These are phyloP conservation scores for Heliconius sara DNA, from an alignment of 2,888 invertebrate genomes.

Conservation along the genomic window DNA sequence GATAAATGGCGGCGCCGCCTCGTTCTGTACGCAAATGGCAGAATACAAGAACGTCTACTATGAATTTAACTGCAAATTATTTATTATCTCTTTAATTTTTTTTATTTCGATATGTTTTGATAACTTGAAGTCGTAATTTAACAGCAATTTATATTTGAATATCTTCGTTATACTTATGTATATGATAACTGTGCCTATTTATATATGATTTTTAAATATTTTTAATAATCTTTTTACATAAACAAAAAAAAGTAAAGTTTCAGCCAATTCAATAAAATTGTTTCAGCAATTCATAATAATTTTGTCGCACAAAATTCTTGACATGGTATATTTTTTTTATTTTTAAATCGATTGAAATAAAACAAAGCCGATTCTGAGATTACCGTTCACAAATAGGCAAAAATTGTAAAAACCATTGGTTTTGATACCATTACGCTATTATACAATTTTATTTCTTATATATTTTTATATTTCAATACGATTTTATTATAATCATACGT, in stretches of 20 bases:
- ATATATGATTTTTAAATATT: neutral
- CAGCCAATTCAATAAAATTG: too few relatives aligned
- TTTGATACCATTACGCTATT: too few relatives aligned
- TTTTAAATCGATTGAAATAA: too few relatives aligned
- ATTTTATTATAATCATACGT: neutral
- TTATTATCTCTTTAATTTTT: slow-evolving; percentile 4
- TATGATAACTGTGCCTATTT: neutral
- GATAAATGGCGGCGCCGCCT: slow-evolving; percentile 34
- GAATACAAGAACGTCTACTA: slow-evolving; percentile 10
- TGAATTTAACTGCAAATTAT: slow-evolving; percentile 18
- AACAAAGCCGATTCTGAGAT: too few relatives aligned
- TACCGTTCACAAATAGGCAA: too few relatives aligned
- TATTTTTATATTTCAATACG: neutral
- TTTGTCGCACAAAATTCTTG: too few relatives aligned
- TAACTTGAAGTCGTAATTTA: neutral
- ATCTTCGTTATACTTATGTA: neutral
- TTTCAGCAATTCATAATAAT: too few relatives aligned
- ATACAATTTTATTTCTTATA: neutral
- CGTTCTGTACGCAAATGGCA: slow-evolving; percentile 27
- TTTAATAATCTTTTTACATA: too few relatives aligned
- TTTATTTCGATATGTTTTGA: slow-evolving; percentile 2
- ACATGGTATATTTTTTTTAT: too few relatives aligned
- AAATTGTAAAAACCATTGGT: too few relatives aligned
- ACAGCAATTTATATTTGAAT: slow-evolving; percentile 6
- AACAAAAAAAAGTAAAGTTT: too few relatives aligned